Evolutionary conservation across 64 coral and sea anemone genomes (phyloP), one percentile per base, ranked within the genome.

Genomic region (Hydrozoanthus tunicans): DNA sequence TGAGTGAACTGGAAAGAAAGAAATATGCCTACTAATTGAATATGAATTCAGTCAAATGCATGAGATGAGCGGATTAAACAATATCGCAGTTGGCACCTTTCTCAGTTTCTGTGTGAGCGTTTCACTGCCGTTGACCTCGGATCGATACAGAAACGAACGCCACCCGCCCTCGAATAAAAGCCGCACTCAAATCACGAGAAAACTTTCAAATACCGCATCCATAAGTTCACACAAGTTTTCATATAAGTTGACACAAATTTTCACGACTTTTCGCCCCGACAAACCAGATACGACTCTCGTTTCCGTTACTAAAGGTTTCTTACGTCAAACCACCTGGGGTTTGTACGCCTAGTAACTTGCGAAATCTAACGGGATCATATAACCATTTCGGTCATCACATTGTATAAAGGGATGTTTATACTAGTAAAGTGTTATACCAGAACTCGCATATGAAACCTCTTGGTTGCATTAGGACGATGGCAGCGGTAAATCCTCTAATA

Each of bases 291-390:
- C 9, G 63, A 65, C 20, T 65, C 63, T 65, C 63, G 63, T 12
- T 65, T 11, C 20, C 20, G 20, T 20, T 20, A 20, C 20, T 20
- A 20, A 20, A 20, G 20, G 20, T 20, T 20, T 20, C 20, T 20
- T 58, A 56, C 77, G 54, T 79, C 77, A 79, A 58, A 25, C 56
- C 78, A 24, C 55, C 78, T 11, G 55, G 15, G 78, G 78, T 79
- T 25, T 60, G 9, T 56, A 24, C 78, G 56, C 59, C 78, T 24
- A 24, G 15, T 7, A 59, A 79, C 15, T 79, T 79, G 78, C 78
- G 78, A 79, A 80, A 80, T 80, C 78, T 59, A 5, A 15, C 57
- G 9, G 11, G 4, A 24, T 54, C 10, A n/a, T n/a, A 58, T 79
- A 57, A 24, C 53, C 77, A 24, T 20, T 6, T 20, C 7, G 7